Conservation (phyloP, 2,797 vertebrate species). For the Acanthopagrus latus region DNA sequence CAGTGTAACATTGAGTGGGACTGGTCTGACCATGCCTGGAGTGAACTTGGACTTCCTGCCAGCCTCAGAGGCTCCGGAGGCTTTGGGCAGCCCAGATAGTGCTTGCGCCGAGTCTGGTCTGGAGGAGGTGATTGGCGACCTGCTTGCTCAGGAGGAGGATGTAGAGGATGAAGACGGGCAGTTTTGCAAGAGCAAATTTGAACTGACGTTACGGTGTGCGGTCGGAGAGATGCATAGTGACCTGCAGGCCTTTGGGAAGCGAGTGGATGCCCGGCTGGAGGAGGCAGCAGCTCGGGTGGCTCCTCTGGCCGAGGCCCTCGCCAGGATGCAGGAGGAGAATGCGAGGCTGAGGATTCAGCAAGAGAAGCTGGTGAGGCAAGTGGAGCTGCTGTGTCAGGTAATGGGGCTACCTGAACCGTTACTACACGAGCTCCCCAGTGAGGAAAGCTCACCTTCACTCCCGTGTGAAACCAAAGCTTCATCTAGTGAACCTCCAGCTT, state of each 20-base stretch:
- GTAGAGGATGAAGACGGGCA: conserved; percentile 63
- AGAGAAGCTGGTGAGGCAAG: conserved; percentile 80
- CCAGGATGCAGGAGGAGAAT: conserved; percentile 87
- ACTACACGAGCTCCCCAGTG: conserved; percentile 15
- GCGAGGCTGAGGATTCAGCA: conserved; percentile 87
- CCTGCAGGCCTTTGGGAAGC: conserved; percentile 84
- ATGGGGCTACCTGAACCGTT: conserved; percentile 76
- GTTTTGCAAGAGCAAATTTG: conserved; percentile 70
- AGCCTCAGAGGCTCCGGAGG: conserved; percentile 56
- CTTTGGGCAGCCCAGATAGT: conserved; percentile 62
- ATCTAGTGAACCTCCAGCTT: conserved; percentile 8
- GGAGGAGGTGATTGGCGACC: conserved; percentile 79
- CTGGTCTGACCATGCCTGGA: conserved; percentile 79
- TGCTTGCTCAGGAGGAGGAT: conserved; percentile 66
- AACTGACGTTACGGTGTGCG: conserved; percentile 74
- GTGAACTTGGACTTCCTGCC: conserved; percentile 79
- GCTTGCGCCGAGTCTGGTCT: conserved; percentile 74
- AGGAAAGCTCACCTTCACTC: conserved; percentile 31
- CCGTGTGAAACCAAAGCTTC: conserved; percentile 28
- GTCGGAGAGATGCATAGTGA: conserved; percentile 87
- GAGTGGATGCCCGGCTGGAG: conserved; percentile 83
- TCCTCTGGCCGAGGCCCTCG: conserved; percentile 79
- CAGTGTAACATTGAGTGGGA: conserved; percentile 5
- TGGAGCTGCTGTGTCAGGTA: conserved; percentile 82
- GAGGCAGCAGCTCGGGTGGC: conserved; percentile 73